These are phyloP conservation scores for Oriolus oriolus DNA, from an alignment of 2,113 vertebrate genomes.

Conservation along the genomic window DNA sequence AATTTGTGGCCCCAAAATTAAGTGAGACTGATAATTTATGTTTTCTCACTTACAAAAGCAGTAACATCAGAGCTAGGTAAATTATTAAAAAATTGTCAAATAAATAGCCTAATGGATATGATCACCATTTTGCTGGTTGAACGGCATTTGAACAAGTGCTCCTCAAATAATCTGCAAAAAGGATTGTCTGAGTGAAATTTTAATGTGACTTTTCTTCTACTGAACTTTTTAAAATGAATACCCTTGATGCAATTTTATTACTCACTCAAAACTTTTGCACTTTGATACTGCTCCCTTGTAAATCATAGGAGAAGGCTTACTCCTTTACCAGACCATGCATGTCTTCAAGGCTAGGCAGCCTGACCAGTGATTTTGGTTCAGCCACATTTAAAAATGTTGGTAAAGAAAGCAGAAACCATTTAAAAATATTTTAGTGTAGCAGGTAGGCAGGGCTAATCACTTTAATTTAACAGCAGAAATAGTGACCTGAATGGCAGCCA, in stretches of 20 bases:
- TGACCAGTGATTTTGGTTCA: background rate
- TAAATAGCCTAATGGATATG: background rate
- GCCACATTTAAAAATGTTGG: background rate
- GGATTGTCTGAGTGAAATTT: background rate
- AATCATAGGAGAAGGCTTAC: background rate
- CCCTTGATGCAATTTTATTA: background rate
- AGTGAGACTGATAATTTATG: background rate
- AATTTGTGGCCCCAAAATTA: background rate
- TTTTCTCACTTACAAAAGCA: conserved; percentile 12
- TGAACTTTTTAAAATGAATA: background rate
- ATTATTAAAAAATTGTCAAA: background rate
- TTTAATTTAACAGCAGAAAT: conserved; percentile 44
- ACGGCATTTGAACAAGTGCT: background rate
- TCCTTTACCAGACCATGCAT: background rate
- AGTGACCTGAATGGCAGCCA: conserved; percentile 21
- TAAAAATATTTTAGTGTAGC: background rate
- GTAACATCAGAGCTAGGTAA: background rate
- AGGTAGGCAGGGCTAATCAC: background rate
- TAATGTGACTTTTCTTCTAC: background rate
- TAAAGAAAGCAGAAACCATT: background rate
- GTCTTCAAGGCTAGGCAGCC: background rate
- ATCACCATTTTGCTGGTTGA: background rate
- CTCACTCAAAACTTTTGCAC: background rate
- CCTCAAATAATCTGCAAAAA: background rate
- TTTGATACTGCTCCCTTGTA: background rate